Evolutionary conservation across 1,140 invertebrate species (phyloP).

Genomic region (Psilanteris sp.): DNA sequence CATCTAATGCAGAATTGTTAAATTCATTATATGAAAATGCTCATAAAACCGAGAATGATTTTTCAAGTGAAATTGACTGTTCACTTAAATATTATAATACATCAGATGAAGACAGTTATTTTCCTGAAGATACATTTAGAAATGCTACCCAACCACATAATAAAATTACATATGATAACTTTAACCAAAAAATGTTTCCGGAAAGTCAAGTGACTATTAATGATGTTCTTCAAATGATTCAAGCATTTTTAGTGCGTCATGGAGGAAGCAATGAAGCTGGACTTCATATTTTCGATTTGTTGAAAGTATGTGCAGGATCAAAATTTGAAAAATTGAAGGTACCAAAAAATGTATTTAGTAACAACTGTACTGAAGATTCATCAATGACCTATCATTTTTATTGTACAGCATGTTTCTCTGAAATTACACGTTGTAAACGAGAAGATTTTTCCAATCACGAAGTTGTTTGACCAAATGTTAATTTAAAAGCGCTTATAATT

Average conservation of each 20-base stretch:
- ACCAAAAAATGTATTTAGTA: conserved; percentile 2
- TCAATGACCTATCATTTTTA: conserved; percentile 10
- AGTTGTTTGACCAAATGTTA: conserved; percentile 4
- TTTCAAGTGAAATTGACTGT: no score
- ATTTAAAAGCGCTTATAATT: conserved; percentile 7
- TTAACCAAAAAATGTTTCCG: no score
- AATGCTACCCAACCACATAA: no score
- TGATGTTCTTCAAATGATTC: not conserved
- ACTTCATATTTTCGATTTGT: not conserved
- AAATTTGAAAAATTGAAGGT: not conserved
- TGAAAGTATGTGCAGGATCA: conserved; percentile 3
- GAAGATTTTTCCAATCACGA: not conserved
- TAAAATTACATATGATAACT: no score
- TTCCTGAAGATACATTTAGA: no score
- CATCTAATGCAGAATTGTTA: no score
- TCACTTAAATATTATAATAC: no score
- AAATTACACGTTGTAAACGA: not conserved
- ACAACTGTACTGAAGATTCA: not conserved
- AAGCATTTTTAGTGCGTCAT: not conserved
- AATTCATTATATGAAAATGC: no score
- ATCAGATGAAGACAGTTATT: no score
- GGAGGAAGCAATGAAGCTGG: conserved; percentile 1
- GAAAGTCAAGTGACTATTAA: no score
- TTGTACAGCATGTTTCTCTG: conserved; percentile 5
- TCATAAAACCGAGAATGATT: no score